Percentiles rank a stretch among this genome's conserved stretches.
Conservation (phyloP, 2,797 vertebrate genomes). For the Euphonia xanthogaster region DNA sequence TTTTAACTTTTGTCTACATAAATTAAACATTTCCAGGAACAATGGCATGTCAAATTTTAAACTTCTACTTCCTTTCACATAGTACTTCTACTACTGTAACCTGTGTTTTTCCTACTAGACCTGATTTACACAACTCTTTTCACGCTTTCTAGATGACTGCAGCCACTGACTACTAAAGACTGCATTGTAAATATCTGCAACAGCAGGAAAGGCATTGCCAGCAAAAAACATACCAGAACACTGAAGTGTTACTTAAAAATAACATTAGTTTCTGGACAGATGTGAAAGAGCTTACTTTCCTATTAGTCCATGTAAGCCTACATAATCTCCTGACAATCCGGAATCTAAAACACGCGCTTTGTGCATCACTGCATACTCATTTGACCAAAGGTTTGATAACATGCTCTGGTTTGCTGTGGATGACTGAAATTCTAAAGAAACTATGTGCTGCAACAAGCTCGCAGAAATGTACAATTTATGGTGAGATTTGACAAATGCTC, state of each 20-base stretch:
- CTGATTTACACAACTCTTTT: background rate
- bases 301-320: slow-evolving; percentile 33
- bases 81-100: background rate
- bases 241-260: slow-evolving; percentile 5
- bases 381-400: background rate
- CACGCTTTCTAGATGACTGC: background rate
- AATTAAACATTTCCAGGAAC: background rate
- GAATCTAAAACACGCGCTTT: background rate
- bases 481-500: background rate
- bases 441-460: background rate
- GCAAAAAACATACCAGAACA: background rate
- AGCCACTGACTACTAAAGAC: background rate
- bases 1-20: background rate
- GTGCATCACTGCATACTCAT: background rate
- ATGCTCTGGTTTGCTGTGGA: background rate
- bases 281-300: slow-evolving; percentile 38
- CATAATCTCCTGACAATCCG: slow-evolving; percentile 12
- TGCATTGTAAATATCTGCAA: background rate
- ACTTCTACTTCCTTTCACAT: background rate
- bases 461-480: background rate
- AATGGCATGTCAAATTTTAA: background rate
- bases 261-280: slow-evolving; percentile 31
- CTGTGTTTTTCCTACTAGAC: background rate
- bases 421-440: background rate
- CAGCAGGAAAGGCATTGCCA: background rate